Percentiles rank a stretch among this genome's conserved stretches.
Evolutionary conservation across 2,888 invertebrate species (phyloP).

Genomic region (Theretra japonica): DNA sequence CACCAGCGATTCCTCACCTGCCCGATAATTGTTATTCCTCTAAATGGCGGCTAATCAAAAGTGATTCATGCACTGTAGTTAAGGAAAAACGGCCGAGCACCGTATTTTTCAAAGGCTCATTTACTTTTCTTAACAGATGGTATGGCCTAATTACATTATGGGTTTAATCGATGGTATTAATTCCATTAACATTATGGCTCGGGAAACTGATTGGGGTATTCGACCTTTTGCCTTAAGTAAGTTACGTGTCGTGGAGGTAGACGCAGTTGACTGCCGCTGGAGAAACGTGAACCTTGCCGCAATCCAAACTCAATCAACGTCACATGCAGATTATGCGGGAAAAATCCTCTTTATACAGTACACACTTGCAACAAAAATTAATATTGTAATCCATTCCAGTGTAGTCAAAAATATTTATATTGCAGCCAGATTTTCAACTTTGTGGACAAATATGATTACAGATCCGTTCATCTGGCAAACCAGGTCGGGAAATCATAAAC

Average conservation of each 20-base stretch:
- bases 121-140: slow-evolving; percentile 27
- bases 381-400: neutral
- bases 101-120: slow-evolving; percentile 21
- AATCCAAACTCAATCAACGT: slow-evolving; percentile 30
- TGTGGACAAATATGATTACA: too few relatives aligned
- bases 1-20: neutral
- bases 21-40: neutral
- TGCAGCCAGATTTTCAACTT: too few relatives aligned
- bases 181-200: slow-evolving; percentile 42
- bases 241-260: slow-evolving; percentile 43
- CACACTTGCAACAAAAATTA: neutral
- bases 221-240: slow-evolving; percentile 46
- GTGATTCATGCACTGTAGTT: slow-evolving; percentile 23
- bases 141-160: slow-evolving; percentile 31
- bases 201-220: slow-evolving; percentile 48
- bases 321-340: slow-evolving; percentile 17
- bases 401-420: neutral
- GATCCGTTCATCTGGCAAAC: too few relatives aligned
- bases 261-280: slow-evolving; percentile 44
- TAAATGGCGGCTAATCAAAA: slow-evolving; percentile 2
- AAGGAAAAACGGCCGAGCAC: slow-evolving; percentile 7
- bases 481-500: too few relatives aligned
- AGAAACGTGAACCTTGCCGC: slow-evolving; percentile 37
- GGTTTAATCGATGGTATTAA: slow-evolving; percentile 40
- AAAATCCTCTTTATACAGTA: neutral